Evolutionary conservation across 1,140 invertebrate species (phyloP).

Genomic region (Trichonephila inaurata): DNA sequence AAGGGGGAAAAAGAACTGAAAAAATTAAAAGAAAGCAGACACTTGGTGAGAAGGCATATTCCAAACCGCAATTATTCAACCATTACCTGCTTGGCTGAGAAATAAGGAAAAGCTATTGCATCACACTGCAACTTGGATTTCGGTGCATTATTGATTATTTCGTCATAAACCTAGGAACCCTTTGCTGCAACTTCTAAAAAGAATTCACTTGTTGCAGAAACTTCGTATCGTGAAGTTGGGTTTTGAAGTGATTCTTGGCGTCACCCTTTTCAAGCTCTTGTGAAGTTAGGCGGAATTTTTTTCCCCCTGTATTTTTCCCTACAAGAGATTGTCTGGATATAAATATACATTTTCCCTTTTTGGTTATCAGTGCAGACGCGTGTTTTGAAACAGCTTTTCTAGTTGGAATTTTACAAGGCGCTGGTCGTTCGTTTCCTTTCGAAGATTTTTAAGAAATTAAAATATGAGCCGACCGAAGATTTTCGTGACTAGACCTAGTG

Average conservation of each 20-base stretch:
- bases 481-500: conserved; percentile 83
- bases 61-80: conserved; percentile 1
- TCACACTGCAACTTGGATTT: neutral
- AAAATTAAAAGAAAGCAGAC: neutral
- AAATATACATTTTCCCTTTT: conserved; percentile 15
- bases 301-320: neutral
- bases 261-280: neutral
- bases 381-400: neutral
- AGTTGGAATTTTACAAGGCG: neutral
- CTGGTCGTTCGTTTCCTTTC: neutral
- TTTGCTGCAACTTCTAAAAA: neutral
- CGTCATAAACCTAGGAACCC: neutral
- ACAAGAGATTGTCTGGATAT: neutral
- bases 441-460: neutral
- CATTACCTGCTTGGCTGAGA: neutral
- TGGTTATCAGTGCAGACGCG: neutral
- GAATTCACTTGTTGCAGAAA: neutral
- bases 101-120: neutral
- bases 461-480: conserved; percentile 79
- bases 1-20: neutral
- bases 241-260: neutral
- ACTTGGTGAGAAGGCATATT: neutral
- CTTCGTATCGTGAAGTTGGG: neutral
- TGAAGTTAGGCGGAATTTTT: neutral
- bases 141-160: neutral